phyloP scores from a whole-genome alignment of 2,113 vertebrate species.

The Cranoglanis bouderius region DNA sequence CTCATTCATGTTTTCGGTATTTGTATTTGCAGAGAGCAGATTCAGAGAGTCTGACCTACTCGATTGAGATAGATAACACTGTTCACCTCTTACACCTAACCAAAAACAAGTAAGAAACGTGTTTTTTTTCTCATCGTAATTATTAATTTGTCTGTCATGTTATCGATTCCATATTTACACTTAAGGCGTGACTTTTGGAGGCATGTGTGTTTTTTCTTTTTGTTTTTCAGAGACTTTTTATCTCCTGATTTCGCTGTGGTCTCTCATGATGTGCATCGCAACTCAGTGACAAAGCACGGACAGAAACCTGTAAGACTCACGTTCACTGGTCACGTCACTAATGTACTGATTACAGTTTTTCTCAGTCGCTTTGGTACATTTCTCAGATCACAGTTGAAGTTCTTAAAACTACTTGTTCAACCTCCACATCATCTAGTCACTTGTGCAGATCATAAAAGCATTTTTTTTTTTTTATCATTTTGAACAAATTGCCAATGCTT shows the following conservation, averaged over 20 bases:
- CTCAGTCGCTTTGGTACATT: no score
- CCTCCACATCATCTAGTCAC: no score
- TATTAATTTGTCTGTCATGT: not conserved
- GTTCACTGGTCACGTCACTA: not conserved
- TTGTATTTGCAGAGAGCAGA: constrained; percentile 46
- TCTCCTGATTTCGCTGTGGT: constrained; percentile 66
- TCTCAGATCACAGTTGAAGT: no score
- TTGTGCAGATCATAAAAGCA: no score
- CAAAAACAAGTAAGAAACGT: constrained; percentile 66
- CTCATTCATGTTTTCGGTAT: not conserved
- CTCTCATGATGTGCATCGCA: constrained; percentile 42
- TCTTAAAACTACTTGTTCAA: no score
- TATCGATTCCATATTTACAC: not conserved
- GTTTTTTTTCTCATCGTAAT: no score
- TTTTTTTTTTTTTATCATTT: no score
- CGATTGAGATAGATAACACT: constrained; percentile 63
- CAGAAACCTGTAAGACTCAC: constrained; percentile 57
- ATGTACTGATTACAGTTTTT: no score
- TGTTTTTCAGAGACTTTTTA: constrained; percentile 69
- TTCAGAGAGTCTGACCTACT: constrained; percentile 63
- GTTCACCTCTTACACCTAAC: constrained; percentile 63
- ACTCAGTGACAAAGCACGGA: constrained; percentile 39
- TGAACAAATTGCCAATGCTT: no score
- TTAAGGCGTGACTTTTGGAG: not conserved
- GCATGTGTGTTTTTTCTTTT: not conserved